A percentile compares a stretch with the other conserved stretches of the same genome.
Conservation (phyloP, 1,140 invertebrate genomes). For the Lamellibrachia luymesi region DNA sequence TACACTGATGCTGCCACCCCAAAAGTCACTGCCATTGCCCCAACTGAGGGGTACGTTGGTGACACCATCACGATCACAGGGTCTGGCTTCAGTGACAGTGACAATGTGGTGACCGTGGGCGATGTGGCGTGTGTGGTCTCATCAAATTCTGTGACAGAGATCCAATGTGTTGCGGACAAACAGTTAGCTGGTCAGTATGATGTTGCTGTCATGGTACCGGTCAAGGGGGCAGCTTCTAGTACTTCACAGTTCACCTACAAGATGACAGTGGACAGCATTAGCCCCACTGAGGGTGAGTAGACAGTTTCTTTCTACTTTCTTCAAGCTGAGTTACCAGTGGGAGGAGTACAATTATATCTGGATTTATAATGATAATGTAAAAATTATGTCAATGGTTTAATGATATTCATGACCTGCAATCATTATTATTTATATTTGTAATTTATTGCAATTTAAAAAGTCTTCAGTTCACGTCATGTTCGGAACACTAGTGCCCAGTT, state of each 20-base stretch:
- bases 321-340: not conserved
- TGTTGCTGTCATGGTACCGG: not conserved
- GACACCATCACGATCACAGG: constrained; percentile 32
- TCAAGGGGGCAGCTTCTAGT: constrained; percentile 19
- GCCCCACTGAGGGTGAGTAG: constrained; percentile 13
- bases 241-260: constrained; percentile 20
- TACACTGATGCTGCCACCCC: constrained; percentile 29
- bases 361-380: not conserved
- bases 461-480: too few relatives aligned
- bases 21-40: constrained; percentile 24
- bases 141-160: constrained; percentile 22
- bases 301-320: not conserved
- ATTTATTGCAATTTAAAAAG: too few relatives aligned
- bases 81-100: constrained; percentile 31
- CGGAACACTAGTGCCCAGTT: too few relatives aligned
- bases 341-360: not conserved
- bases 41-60: constrained; percentile 19
- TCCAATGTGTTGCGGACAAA: constrained; percentile 13
- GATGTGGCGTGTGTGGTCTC: constrained; percentile 31
- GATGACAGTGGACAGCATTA: constrained; percentile 11
- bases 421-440: too few relatives aligned
- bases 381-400: too few relatives aligned
- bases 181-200: not conserved
- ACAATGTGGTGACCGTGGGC: constrained; percentile 37
- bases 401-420: too few relatives aligned